Evolutionary conservation across 2,888 invertebrate species (phyloP), one percentile per base, ranked within the genome.

Genomic region (Lepidocyrtoides sp.): DNA sequence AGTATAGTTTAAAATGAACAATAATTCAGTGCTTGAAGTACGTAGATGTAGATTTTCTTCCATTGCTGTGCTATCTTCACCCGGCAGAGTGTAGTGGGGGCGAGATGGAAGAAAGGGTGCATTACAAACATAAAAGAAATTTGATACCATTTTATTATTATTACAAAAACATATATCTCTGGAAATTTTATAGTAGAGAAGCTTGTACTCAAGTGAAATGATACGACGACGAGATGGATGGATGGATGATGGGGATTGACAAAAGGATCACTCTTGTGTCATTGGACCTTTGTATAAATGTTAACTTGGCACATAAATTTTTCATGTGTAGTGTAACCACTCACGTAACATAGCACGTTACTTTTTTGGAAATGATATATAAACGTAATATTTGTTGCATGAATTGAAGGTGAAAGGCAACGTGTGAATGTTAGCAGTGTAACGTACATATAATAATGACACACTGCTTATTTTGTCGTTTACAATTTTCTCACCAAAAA

Each of bases 71-170:
- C 44, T 23, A 44, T 72, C 23, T 44, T 10, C n/a, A 72, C 2
- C 2, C 23, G 12, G 0, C 63, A 26, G 8, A 5, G 2, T 63
- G 29, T 60, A 12, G 7, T 60, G 60, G 3, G 44, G 44, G 32
- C 44, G 23, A 3, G 20, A 69, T 1, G 36, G 7, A 69, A 36
- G 17, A 36, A n/a, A 8, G 36, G 23, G 44, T 44, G 44, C 10
- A 12, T 44, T 20, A 23, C 12, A 23, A 36, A 36, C 17, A 44
- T 41, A 72, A 72, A 72, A 29, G 72, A 44, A 23, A 72, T 72
- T 72, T 72, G 72, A 72, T 72, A 72, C 44, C 72, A 44, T 72
- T 72, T 72, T 72, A 41, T 44, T 72, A 44, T 72, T 72, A 72
- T 72, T 69, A 36, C 32, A 36, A n/a, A 32, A 66, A 69, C 2